Conservation (phyloP, 2,113 vertebrate genomes). For the Hypocryptadius cinnamomeus region DNA sequence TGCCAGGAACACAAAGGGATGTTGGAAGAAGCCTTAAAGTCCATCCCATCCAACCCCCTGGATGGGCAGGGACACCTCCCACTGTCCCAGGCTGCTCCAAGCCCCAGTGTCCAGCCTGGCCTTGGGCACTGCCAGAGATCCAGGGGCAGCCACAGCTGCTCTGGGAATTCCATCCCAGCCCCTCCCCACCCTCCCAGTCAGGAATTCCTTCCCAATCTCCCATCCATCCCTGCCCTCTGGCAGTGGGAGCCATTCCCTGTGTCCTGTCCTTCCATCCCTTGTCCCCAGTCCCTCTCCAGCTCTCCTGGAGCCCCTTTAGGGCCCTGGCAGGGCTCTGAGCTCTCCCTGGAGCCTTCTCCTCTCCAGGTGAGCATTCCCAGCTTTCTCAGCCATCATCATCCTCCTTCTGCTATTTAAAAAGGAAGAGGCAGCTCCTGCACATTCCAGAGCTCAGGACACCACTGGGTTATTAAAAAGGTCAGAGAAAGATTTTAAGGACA, state of each 20-base stretch:
- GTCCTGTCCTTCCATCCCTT: not conserved
- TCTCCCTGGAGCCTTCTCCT: fast-evolving
- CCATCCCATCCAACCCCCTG: not conserved
- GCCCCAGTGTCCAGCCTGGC: not conserved
- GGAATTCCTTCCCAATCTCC: not conserved
- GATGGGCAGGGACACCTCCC: not conserved
- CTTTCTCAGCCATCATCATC: not conserved
- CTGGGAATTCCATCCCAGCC: not conserved
- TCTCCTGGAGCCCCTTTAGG: not conserved
- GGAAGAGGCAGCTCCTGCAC: not conserved
- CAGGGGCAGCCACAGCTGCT: not conserved
- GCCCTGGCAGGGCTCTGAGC: not conserved
- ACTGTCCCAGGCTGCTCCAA: not conserved
- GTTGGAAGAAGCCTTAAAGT: not conserved
- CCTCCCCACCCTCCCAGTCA: not conserved
- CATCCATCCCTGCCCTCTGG: not conserved
- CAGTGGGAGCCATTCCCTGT: not conserved
- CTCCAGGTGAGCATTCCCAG: not conserved
- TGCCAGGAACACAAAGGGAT: not conserved
- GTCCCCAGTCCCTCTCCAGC: not conserved
- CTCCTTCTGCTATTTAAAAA: not conserved
- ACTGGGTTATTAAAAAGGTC: not conserved
- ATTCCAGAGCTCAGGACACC: not conserved
- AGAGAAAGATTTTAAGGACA: not conserved
- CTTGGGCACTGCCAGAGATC: not conserved